A percentile compares a stretch with the other conserved stretches of the same genome.
Conservation (phyloP, 1,140 invertebrate species). For the Antheraea pernyi region DNA sequence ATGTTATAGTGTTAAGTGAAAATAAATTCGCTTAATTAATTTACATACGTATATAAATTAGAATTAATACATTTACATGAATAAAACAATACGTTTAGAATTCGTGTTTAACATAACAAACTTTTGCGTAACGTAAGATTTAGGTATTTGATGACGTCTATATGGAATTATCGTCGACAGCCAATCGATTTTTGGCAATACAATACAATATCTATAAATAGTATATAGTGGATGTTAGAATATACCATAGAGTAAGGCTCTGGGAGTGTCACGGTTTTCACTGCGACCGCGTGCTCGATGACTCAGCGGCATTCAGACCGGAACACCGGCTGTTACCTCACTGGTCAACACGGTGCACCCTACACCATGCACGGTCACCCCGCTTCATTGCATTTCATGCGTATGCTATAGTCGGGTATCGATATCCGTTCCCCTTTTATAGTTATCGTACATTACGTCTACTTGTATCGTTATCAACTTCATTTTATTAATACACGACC, state of each 20-base stretch:
- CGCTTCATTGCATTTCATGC: slow-evolving; percentile 59
- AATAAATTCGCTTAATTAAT: too few species aligned
- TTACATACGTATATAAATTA: too few species aligned
- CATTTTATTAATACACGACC: not conserved
- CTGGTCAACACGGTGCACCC: slow-evolving; percentile 26
- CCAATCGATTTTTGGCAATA: not conserved
- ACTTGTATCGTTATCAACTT: not conserved
- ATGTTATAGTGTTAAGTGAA: too few species aligned
- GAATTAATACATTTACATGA: too few species aligned
- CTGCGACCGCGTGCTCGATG: slow-evolving; percentile 7
- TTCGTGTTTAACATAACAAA: too few species aligned
- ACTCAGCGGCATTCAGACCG: slow-evolving; percentile 44
- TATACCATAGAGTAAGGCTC: not conserved
- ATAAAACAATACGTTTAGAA: too few species aligned
- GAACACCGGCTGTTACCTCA: slow-evolving; percentile 42
- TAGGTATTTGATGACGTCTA: not conserved
- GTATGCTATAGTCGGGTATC: slow-evolving; percentile 59
- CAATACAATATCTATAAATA: not conserved
- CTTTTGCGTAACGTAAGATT: not conserved
- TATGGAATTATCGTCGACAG: not conserved
- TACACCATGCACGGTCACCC: slow-evolving; percentile 45
- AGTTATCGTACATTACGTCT: slow-evolving; percentile 22
- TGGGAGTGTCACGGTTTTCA: slow-evolving; percentile 1
- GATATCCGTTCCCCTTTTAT: slow-evolving; percentile 71
- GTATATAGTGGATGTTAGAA: not conserved